These are phyloP conservation scores for Philotrypesis tridentata DNA, from an alignment of 1,140 invertebrate species.

Conservation along the genomic window DNA sequence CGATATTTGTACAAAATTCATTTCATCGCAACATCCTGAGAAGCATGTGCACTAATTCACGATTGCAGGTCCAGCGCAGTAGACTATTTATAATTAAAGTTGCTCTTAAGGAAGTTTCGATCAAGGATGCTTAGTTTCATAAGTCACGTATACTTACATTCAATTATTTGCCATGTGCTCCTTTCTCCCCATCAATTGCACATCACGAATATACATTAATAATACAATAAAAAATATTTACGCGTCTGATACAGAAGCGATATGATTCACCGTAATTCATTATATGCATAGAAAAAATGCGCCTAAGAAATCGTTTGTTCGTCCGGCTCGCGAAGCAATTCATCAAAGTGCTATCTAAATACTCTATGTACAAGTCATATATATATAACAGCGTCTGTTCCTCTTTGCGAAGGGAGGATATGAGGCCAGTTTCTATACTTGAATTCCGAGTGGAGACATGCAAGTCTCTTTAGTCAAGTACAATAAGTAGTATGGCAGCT, in stretches of 20 bases:
- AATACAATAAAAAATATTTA: slow-evolving; percentile 25
- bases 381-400: neutral
- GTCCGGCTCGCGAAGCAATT: neutral
- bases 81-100: too few species aligned
- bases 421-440: neutral
- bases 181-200: neutral
- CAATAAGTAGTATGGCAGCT: slow-evolving; percentile 27
- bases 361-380: slow-evolving; percentile 35
- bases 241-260: slow-evolving; percentile 43
- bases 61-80: too few species aligned
- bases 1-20: too few species aligned
- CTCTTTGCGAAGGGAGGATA: neutral
- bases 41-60: too few species aligned
- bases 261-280: slow-evolving; percentile 17
- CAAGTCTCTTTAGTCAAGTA: neutral
- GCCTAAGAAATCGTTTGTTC: neutral
- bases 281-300: slow-evolving; percentile 29
- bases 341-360: slow-evolving; percentile 36
- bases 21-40: too few species aligned
- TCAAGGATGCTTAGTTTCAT: too few species aligned
- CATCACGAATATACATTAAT: slow-evolving; percentile 2
- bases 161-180: neutral
- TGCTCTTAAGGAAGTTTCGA: too few species aligned
- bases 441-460: neutral
- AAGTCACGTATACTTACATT: neutral